Evolutionary conservation across 2,113 vertebrate genomes (phyloP).

Genomic region (Panthera tigris): DNA sequence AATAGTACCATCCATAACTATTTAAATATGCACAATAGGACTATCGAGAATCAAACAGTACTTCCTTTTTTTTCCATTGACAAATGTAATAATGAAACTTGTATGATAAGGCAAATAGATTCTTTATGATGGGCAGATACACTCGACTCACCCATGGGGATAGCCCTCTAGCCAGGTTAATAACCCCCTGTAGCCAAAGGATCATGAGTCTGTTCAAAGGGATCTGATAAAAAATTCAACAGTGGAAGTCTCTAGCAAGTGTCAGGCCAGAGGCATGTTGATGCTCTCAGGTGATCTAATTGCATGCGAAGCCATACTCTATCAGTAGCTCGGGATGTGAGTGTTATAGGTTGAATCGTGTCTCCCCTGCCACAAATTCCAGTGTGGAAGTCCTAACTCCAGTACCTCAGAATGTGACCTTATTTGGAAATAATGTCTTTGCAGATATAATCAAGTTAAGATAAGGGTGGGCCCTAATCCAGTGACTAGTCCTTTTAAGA

Average conservation of each 20-base stretch:
- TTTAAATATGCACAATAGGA: background rate
- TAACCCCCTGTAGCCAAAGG: background rate
- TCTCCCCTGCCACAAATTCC: background rate
- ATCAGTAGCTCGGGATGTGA: background rate
- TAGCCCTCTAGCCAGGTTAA: background rate
- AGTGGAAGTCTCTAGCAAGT: background rate
- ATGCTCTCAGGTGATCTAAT: background rate
- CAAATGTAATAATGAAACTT: background rate
- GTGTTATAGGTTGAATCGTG: background rate
- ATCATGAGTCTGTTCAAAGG: background rate
- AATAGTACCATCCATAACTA: background rate
- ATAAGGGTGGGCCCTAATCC: background rate
- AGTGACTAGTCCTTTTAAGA: background rate
- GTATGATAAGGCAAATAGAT: background rate
- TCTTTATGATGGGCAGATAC: background rate
- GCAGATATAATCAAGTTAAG: background rate
- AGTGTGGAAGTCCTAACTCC: background rate
- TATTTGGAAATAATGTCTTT: background rate
- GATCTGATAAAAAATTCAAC: background rate
- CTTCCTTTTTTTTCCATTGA: background rate
- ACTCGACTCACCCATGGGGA: background rate
- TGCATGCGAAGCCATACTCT: background rate
- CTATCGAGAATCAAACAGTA: background rate
- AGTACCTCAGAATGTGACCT: background rate
- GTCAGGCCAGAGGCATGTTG: background rate